A percentile compares a stretch with the other conserved stretches of the same genome.
Conservation (phyloP, 1,140 invertebrate genomes). For the Spodoptera litura region DNA sequence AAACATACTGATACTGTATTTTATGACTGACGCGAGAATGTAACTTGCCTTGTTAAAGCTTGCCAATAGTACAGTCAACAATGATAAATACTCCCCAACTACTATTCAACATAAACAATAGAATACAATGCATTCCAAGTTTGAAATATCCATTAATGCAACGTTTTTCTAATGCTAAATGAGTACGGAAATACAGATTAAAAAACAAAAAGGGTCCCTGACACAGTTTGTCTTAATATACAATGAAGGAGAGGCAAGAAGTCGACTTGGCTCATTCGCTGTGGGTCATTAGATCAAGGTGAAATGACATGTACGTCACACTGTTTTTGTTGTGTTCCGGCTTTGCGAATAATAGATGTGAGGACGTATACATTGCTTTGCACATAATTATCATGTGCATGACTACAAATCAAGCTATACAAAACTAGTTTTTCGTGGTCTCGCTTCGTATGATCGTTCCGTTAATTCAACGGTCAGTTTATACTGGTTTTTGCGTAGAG, state of each 20-base stretch:
- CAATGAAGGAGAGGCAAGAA: background rate
- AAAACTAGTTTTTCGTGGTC: too few species aligned
- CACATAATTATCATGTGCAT: background rate
- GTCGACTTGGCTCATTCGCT: background rate
- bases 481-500: too few species aligned
- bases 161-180: background rate
- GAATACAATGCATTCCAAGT: background rate
- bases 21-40: too few species aligned
- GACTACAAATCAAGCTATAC: too few species aligned
- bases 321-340: background rate
- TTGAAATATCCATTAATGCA: background rate
- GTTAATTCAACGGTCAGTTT: too few species aligned
- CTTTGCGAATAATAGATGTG: background rate
- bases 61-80: too few species aligned
- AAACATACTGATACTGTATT: too few species aligned
- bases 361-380: background rate
- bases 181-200: slow-evolving; percentile 16
- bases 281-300: slow-evolving; percentile 33
- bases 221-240: background rate
- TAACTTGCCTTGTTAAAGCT: too few species aligned
- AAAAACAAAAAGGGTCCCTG: slow-evolving; percentile 21
- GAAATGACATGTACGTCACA: background rate
- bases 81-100: too few species aligned
- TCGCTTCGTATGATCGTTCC: too few species aligned
- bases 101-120: background rate